Evolutionary conservation across 2,113 vertebrate species (phyloP).

Genomic region (Paramisgurnus dabryanus): DNA sequence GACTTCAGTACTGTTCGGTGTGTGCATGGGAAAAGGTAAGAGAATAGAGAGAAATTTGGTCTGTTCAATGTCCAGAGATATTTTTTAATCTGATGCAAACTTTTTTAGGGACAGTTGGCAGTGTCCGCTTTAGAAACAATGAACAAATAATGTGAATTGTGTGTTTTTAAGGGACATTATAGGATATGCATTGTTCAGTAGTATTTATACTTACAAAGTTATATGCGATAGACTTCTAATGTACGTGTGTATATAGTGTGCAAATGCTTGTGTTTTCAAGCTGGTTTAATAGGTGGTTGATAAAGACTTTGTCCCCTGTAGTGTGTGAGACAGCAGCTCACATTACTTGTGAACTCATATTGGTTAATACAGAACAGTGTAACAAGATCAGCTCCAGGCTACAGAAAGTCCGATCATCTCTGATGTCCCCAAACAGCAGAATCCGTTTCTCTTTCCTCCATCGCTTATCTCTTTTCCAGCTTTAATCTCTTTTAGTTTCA

Average conservation of each 20-base stretch:
- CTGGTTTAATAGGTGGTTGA: slow-evolving; percentile 29
- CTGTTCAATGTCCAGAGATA: too few species aligned
- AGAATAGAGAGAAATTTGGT: not conserved
- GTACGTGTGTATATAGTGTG: slow-evolving; percentile 12
- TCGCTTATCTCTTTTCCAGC: slow-evolving; percentile 46
- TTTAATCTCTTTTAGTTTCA: slow-evolving; percentile 33
- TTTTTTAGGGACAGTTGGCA: too few species aligned
- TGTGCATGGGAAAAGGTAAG: slow-evolving; percentile 80
- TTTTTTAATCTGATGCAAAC: too few species aligned
- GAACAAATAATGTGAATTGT: too few species aligned
- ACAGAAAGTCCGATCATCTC: slow-evolving; percentile 35
- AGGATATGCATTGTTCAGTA: too few species aligned
- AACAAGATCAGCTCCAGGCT: slow-evolving; percentile 33
- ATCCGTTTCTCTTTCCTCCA: slow-evolving; percentile 36
- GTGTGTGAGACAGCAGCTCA: slow-evolving; percentile 31
- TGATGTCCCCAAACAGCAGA: slow-evolving; percentile 27
- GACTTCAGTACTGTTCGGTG: slow-evolving; percentile 71
- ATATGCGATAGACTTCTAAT: too few species aligned
- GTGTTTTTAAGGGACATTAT: too few species aligned
- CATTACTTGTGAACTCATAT: slow-evolving; percentile 21
- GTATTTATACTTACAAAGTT: too few species aligned
- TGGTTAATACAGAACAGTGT: slow-evolving; percentile 19
- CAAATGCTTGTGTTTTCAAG: not conserved
- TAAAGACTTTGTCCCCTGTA: slow-evolving; percentile 24
- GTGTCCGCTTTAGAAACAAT: too few species aligned